Evolutionary conservation across 1,140 invertebrate species (phyloP), one percentile per base, ranked within the genome.

Genomic region (Orius insidiosus): DNA sequence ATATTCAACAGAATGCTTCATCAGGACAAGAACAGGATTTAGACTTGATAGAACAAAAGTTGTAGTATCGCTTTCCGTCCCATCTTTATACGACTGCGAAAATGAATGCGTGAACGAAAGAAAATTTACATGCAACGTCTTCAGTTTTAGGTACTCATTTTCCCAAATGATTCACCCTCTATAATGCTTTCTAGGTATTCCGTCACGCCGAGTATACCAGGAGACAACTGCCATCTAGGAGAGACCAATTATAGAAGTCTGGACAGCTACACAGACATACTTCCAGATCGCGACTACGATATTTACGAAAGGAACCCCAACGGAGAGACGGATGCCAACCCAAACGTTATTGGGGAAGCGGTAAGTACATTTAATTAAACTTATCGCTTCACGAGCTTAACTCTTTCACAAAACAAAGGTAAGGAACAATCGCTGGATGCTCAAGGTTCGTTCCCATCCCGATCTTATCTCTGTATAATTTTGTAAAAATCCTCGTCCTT

Each of bases 171-270:
- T 36, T 3, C 3, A 36, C n/a, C 3, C 14, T 3, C 10, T 41
- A 18, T n/a, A 30, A 49, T 38, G 13, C 45, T 31, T 53, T 54
- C 2, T 50, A 71, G 69, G 45, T 71, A 71, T 45, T 56, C 51
- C 18, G 18, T 53, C 36, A 48, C 42, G 10, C 53, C 51, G 18
- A 44, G 48, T 6, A 44, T 51, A 7, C 52, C 55, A 60, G 63
- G 68, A 2, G 79, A 84, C 50, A 85, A 85, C 57, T 85, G 82
- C 55, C 77, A 79, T 55, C 60, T 85, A 1, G 81, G 77, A 52
- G 73, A 77, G 49, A 58, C 71, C 9, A 69, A 71, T 1, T 75
- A 78, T 49, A 66, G 72, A 38, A 68, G 71, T 34, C 57, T 84
- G 11, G 74, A 82, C 53, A 70, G 79, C 56, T 80, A 82, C 50